Conservation (phyloP, 2,888 invertebrate genomes). For the Plemyria rubiginata region DNA sequence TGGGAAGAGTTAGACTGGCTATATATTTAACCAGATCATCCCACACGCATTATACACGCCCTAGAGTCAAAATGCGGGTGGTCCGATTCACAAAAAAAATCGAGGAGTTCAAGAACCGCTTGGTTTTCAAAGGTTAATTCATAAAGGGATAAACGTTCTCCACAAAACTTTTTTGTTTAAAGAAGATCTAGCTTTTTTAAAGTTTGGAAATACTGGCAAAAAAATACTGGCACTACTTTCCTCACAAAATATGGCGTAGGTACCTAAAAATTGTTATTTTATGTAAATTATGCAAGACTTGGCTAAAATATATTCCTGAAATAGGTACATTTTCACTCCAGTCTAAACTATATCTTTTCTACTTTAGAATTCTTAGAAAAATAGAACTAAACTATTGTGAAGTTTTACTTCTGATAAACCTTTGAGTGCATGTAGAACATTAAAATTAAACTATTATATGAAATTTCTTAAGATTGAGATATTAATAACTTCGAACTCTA, state of each 20-base stretch:
- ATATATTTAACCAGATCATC: too few relatives aligned
- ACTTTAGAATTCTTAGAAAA: conserved; percentile 2
- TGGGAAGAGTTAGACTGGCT: too few relatives aligned
- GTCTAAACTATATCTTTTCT: background rate
- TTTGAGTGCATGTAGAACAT: conserved; percentile 35
- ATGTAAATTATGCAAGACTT: conserved; percentile 1
- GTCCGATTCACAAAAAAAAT: too few relatives aligned
- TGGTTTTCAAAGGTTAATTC: too few relatives aligned
- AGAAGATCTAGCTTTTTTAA: too few relatives aligned
- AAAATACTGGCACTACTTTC: conserved; percentile 8
- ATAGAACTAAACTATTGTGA: conserved; percentile 6
- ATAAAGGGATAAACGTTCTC: too few relatives aligned
- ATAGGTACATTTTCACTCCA: background rate
- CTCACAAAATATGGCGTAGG: background rate
- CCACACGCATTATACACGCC: too few relatives aligned
- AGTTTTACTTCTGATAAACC: conserved; percentile 1
- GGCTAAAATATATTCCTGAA: background rate
- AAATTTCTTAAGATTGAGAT: conserved; percentile 18
- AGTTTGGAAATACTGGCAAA: too few relatives aligned
- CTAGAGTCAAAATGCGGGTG: too few relatives aligned
- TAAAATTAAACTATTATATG: conserved; percentile 8
- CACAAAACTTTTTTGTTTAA: too few relatives aligned
- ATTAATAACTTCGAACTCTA: conserved; percentile 38
- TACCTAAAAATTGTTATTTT: background rate
- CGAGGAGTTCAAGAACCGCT: too few relatives aligned